Percentiles rank a stretch among this genome's conserved stretches.
Evolutionary conservation across 2,888 invertebrate genomes (phyloP).

Genomic region (Caenorhabditis uteleia): DNA sequence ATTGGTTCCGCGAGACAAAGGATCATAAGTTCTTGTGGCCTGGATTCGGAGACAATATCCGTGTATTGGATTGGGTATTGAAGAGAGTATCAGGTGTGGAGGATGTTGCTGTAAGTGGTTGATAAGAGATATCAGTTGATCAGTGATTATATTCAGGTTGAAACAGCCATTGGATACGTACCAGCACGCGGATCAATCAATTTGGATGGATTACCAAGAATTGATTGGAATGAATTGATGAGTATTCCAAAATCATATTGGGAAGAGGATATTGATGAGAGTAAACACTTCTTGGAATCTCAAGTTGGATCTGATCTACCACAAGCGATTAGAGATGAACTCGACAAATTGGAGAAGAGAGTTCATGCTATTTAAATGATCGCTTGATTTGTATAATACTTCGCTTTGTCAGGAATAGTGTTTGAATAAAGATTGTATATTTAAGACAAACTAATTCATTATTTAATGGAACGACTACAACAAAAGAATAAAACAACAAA

Average conservation of each 20-base stretch:
- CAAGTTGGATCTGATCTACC: slow-evolving; percentile 75
- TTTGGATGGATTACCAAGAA: slow-evolving; percentile 77
- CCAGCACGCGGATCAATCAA: slow-evolving; percentile 76
- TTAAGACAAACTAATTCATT: neutral
- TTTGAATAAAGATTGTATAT: neutral
- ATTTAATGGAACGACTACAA: neutral
- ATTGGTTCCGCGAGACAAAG: slow-evolving; percentile 90
- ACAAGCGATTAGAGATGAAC: slow-evolving; percentile 59
- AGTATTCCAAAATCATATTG: slow-evolving; percentile 89
- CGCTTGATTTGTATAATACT: neutral
- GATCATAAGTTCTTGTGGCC: slow-evolving; percentile 86
- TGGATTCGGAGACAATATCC: slow-evolving; percentile 93
- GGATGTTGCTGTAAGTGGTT: slow-evolving; percentile 65
- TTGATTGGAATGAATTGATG: slow-evolving; percentile 84
- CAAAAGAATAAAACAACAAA: slow-evolving; percentile 4
- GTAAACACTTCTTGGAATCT: slow-evolving; percentile 86
- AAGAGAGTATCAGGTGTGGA: slow-evolving; percentile 80
- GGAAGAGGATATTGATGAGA: slow-evolving; percentile 81
- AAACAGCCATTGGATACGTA: slow-evolving; percentile 75
- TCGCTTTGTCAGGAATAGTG: neutral
- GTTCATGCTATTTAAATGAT: slow-evolving; percentile 57
- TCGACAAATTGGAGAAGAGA: slow-evolving; percentile 67
- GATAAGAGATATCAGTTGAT: neutral
- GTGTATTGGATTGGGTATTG: slow-evolving; percentile 91
- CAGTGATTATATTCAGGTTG: slow-evolving; percentile 58